Conservation (phyloP, 2,888 invertebrate genomes). For the Ctenicera cuprea region DNA sequence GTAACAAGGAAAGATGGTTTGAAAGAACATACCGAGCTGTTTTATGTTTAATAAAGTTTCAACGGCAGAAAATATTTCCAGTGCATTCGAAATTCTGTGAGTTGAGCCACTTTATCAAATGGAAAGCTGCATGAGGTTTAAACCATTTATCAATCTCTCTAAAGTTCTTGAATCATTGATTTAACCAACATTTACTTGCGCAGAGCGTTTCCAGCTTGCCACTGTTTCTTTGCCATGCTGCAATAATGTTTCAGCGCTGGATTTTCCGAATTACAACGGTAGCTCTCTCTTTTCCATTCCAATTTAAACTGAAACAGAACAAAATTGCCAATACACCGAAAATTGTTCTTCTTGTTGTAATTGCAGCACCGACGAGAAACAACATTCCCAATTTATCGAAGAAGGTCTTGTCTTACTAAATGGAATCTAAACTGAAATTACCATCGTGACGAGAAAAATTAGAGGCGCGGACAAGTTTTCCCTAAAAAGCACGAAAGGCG, state of each 20-base stretch:
- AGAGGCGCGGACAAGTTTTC: neutral
- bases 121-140: constrained; percentile 49
- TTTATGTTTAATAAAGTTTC: constrained; percentile 48
- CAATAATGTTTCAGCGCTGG: constrained; percentile 38
- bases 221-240: constrained; percentile 40
- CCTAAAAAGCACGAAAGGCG: neutral
- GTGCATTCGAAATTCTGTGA: constrained; percentile 42
- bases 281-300: constrained; percentile 39
- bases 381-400: constrained; percentile 33
- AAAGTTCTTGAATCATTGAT: constrained; percentile 53
- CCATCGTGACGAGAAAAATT: neutral
- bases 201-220: constrained; percentile 43
- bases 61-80: constrained; percentile 39
- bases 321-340: constrained; percentile 47
- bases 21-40: constrained; percentile 12
- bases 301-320: constrained; percentile 44
- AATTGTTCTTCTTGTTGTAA: constrained; percentile 40
- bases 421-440: constrained; percentile 8
- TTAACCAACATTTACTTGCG: constrained; percentile 51
- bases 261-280: constrained; percentile 32
- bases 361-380: constrained; percentile 30
- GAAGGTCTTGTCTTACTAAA: constrained; percentile 20
- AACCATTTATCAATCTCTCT: constrained; percentile 53
- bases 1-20: constrained; percentile 10
- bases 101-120: constrained; percentile 47